Base-by-base conservation (phyloP, 1,140 invertebrate genomes). In the Chrysoperla carnea region DNA sequence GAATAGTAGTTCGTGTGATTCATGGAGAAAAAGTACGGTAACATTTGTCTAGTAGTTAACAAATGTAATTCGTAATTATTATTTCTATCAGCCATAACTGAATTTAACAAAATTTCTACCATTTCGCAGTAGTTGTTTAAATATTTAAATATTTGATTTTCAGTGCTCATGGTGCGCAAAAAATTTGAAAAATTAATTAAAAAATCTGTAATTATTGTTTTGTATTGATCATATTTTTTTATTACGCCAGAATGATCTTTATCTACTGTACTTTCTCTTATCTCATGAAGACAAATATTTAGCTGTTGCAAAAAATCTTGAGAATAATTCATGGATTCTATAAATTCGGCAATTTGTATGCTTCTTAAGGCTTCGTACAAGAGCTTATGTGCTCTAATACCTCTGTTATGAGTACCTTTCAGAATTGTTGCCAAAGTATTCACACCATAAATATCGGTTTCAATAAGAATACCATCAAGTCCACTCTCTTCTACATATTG, bases 1-100 rank as follows among this genome's bases (percentile, higher is more conserved):
- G 46, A 50, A 50, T n/a, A 46, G 28, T 53, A 53, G 36, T 45
- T 42, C n/a, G 40, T 46, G 41, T 42, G 43, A 41, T 48, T 45
- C 40, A 40, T 45, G 37, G 27, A 48, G 17, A 36, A 46, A 39
- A 46, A 42, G 29, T 44, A 44, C 37, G 41, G 41, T 46, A 46
- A 46, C 15, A 46, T 40, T 46, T 48, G 47, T 41, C 45, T 44
- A 14, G 48, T 47, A 42, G 15, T 44, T 31, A 43, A 45, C 31
- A 47, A 49, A 48, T 48, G 45, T 41, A 48, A 48, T 40, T 48
- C 44, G 41, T 46, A 48, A 37, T 48, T 46, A 48, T 46, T 48
- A 33, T 27, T 43, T 41, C 44, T 48, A 17, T 48, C 44, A 39
- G 45, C 44, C 43, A 36, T 47, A 40, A 49, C 41, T 49, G 48